Base-by-base conservation (phyloP, 2,797 vertebrate genomes). In the Sparus aurata region DNA sequence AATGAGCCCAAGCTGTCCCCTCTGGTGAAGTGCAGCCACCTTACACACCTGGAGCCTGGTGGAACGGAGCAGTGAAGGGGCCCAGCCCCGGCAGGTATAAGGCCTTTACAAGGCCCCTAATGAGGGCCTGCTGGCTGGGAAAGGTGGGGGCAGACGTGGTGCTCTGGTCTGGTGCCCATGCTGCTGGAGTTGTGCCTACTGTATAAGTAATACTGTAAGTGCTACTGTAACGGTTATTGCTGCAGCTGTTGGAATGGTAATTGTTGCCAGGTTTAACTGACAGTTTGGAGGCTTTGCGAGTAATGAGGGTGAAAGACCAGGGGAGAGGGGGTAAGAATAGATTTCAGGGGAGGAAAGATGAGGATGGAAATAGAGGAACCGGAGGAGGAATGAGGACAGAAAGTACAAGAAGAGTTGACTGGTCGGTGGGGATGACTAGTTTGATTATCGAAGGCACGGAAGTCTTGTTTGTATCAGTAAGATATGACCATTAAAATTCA, bases 31-130 rank as follows among this genome's bases (percentile, higher is more conserved):
- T 92, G 90, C 86, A 90, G 88, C 92, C 93, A 93, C 93, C 94
- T 93, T 89, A 87, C 91, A 82, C 95, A 95, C 94, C 95, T 95
- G 93, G 90, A 92, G 87, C 90, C 91, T 85, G 85, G 84, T 87
- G 87, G 89, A 85, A 80, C 18, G 61, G 79, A 77, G 85, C 52
- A 55, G 80, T 62, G 82, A 88, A 87, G 87, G 88, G 91, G 90
- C 91, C 91, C 89, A 50, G 54, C 73, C 89, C 90, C 79, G 81
- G 93, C 90, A 94, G 93, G 93, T 94, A 92, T 85, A 66, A 89
- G 86, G 90, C 79, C 90, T 93, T 94, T 94, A 94, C 89, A 91
- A 94, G 92, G 83, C 80, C 82, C 83, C 91, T 94, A 95, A 95
- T 95, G 93, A 94, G 93, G 91, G 84, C 89, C 90, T 91, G 90